Base-by-base conservation (phyloP, 2,113 vertebrate species). In the Pseudonaja textilis region DNA sequence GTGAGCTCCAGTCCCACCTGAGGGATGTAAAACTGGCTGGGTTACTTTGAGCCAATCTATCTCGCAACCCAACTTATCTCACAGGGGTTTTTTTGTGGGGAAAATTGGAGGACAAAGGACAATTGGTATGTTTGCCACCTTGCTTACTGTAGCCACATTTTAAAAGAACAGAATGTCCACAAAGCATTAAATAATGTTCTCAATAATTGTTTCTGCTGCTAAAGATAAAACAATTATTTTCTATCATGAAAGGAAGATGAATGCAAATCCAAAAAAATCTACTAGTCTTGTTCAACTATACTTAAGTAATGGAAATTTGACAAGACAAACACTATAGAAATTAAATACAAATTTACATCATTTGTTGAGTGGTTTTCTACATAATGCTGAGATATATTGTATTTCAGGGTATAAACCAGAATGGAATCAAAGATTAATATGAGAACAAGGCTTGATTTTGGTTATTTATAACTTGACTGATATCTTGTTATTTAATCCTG, bases 141-240 rank as follows among this genome's bases (percentile, higher is more conserved):
- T 69, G 39, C 89, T 92, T 89, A 89, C 47, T 74, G n/a, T 56
- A 69, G 69, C 29, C 87, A 7, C 47, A 55, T 69, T 54, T 88
- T 90, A 1, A 0, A 18, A 54, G 9, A 93, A 92, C 42, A 91
- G 87, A 94, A 90, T 2, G 90, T 81, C 93, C 88, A 16, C 42
- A 26, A 61, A 89, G 47, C 4, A 4, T 59, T 89, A 55, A 69
- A n/a, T 81, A 85, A 42, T 69, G 50, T n/a, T 57, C 54, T 42
- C 6, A 11, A 55, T 55, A 59, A 26, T 4, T n/a, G 5, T 34
- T 90, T 95, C 95, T 94, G 55, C 88, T 81, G 16, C 12, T 81
- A 39, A 81, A 74, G 2, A 81, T 18, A 39, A 81, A 81, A 20
- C 69, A 39, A 81, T 39, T 81, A 81, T 74, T 39, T 74, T 74